Evolutionary conservation across 2,113 vertebrate genomes (phyloP), one percentile per base, ranked within the genome.

Genomic region (Petrocephalus zakoni): DNA sequence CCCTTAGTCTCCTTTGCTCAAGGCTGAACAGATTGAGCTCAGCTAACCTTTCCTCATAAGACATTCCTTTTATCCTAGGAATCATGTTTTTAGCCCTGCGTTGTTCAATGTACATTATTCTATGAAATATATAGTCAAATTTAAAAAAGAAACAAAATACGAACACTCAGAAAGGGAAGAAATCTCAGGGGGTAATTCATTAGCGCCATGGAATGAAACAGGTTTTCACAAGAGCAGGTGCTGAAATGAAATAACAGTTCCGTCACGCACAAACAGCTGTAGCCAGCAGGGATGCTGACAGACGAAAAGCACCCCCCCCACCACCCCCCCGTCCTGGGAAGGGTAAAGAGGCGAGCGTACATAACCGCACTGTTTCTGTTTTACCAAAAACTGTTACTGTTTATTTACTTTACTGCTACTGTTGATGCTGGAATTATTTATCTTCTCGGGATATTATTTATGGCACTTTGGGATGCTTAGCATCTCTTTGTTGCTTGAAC

Each of bases 141-240:
- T 47, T 4, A 78, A 53, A 52, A 82, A 82, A 42, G 9, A 85
- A 85, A 53, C n/a, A 34, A 55, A 64, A 87, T 13, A 81, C 21
- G 22, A 25, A 25, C 11, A 11, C 29, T 72, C 49, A 75, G 46
- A n/a, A 46, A 86, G 58, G 46, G 47, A 68, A 75, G 47, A 64
- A 53, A 4, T 81, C 34, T 82, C 19, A 51, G 37, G 68, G 46
- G 51, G 82, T 83, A 75, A 82, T 83, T 87, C 72, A 89, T 89
- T 89, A 83, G 86, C 51, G 81, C 85, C 46, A 87, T 87, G 75
- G 85, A 72, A 87, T 86, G 51, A 89, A 83, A 58, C 68, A 87
- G 85, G 72, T 82, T 58, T 83, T 53, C 86, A 87, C 52, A 89
- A 53, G 61, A 61, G 53, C 89, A 89, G 89, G 52, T 89, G 85